phyloP scores from a whole-genome alignment of 2,888 invertebrate genomes.

The Idaea straminata region DNA sequence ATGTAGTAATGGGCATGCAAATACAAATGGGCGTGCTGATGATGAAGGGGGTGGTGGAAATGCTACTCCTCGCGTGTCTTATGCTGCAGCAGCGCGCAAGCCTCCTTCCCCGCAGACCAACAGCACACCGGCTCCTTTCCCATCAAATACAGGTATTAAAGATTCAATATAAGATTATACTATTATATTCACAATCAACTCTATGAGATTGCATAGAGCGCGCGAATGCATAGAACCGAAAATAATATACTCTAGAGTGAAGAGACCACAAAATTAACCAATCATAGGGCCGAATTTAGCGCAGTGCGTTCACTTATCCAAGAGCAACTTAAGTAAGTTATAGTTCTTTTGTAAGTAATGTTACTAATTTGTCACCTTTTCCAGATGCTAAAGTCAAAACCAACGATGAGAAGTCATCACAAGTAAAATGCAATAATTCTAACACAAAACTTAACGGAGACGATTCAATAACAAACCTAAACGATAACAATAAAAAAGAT shows the following conservation, averaged over 20 bases:
- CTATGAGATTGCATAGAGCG: too few relatives aligned
- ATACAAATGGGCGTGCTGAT: constrained; percentile 69
- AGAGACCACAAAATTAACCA: too few relatives aligned
- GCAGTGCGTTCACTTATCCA: too few relatives aligned
- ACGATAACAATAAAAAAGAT: constrained; percentile 53
- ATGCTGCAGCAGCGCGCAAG: constrained; percentile 71
- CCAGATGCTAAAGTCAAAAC: constrained; percentile 61
- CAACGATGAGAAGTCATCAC: constrained; percentile 56
- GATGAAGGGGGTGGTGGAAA: constrained; percentile 67
- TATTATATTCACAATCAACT: neutral
- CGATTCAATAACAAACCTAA: constrained; percentile 43
- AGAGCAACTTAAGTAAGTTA: neutral
- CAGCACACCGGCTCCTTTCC: constrained; percentile 58
- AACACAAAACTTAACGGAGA: constrained; percentile 61
- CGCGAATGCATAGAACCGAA: too few relatives aligned
- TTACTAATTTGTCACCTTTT: constrained; percentile 24
- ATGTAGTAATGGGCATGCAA: constrained; percentile 69
- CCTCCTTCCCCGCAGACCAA: constrained; percentile 63
- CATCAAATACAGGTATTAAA: constrained; percentile 58
- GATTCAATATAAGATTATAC: neutral
- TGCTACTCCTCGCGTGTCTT: constrained; percentile 59
- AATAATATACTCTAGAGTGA: too few relatives aligned
- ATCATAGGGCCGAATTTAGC: too few relatives aligned
- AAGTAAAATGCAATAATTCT: constrained; percentile 46
- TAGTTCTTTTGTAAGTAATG: neutral